Conservation (phyloP, 2,797 vertebrate genomes). For the Manis pentadactyla region DNA sequence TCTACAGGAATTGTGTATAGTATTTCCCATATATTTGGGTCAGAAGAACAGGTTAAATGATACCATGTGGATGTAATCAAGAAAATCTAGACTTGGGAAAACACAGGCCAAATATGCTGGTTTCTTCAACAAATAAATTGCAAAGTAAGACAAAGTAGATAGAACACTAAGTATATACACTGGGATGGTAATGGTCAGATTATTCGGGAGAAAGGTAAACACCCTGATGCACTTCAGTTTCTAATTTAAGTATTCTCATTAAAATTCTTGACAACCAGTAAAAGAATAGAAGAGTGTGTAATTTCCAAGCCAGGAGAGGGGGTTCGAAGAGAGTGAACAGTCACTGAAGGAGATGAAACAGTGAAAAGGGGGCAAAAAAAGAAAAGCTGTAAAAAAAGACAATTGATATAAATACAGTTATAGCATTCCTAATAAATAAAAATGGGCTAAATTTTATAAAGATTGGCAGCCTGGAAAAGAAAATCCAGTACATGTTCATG, state of each 20-base stretch:
- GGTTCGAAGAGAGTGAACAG: neutral
- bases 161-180: neutral
- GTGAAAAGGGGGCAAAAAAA: neutral
- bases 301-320: neutral
- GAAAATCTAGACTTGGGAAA: neutral
- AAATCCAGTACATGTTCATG: neutral
- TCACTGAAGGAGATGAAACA: neutral
- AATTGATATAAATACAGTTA: neutral
- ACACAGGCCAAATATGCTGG: neutral
- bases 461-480: neutral
- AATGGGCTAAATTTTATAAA: neutral
- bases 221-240: neutral
- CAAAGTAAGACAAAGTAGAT: neutral
- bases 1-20: neutral
- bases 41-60: neutral
- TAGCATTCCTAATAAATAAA: neutral
- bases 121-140: neutral
- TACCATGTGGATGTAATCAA: neutral
- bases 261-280: constrained; percentile 6
- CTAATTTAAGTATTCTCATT: neutral
- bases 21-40: neutral
- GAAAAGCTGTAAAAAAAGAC: neutral
- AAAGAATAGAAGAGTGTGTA: neutral
- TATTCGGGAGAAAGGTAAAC: neutral
- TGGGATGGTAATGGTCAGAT: neutral